Conservation (phyloP, 1,140 invertebrate genomes). For the Sitophilus oryzae region DNA sequence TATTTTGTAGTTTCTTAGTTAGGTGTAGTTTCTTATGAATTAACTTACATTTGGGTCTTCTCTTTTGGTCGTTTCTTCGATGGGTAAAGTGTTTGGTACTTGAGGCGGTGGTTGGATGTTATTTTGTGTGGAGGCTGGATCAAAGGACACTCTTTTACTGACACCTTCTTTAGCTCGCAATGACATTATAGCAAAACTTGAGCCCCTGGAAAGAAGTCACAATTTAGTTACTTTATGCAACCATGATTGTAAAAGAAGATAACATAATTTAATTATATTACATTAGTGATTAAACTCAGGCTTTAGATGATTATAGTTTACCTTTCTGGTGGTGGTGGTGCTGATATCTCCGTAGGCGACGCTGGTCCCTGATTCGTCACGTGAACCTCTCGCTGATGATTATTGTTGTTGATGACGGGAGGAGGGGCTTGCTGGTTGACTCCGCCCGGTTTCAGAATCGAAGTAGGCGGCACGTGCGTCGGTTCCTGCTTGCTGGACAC, state of each 20-base stretch:
- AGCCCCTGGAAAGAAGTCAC: constrained; percentile 54
- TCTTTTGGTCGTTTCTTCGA: constrained; percentile 56
- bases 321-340: constrained; percentile 28
- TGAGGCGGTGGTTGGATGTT: constrained; percentile 42
- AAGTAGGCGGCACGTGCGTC: constrained; percentile 35
- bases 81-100: constrained; percentile 36
- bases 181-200: constrained; percentile 76
- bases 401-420: constrained; percentile 1
- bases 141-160: constrained; percentile 43
- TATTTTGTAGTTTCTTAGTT: too few relatives aligned
- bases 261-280: neutral
- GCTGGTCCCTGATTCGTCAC: constrained; percentile 28
- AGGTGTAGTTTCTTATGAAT: too few relatives aligned
- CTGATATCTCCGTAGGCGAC: constrained; percentile 25
- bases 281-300: constrained; percentile 63
- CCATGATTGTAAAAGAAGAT: too few relatives aligned
- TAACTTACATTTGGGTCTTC: constrained; percentile 77
- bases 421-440: constrained; percentile 8
- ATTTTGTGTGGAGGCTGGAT: constrained; percentile 35
- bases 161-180: constrained; percentile 49
- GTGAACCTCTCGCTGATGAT: constrained; percentile 7
- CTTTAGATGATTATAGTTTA: constrained; percentile 46
- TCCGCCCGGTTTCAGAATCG: constrained; percentile 39
- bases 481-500: constrained; percentile 28
- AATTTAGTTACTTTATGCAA: too few relatives aligned